These are phyloP conservation scores for Eupithecia exiguata DNA, from an alignment of 2,888 invertebrate species.

Conservation along the genomic window DNA sequence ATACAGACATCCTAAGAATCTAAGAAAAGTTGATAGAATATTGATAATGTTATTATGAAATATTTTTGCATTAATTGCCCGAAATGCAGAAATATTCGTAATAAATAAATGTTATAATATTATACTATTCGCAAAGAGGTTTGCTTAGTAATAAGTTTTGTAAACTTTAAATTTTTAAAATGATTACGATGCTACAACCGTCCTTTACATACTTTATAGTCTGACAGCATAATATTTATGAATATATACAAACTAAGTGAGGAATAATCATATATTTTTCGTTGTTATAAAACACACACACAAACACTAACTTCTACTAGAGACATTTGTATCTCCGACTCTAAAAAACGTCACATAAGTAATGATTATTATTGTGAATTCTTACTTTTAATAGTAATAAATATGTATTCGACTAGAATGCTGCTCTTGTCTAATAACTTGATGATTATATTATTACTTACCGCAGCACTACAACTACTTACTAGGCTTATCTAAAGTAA, in stretches of 20 bases:
- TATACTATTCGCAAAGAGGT: constrained; percentile 51
- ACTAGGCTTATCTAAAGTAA: not conserved
- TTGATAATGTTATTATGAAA: constrained; percentile 31
- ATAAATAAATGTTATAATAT: constrained; percentile 16
- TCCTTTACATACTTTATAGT: constrained; percentile 52
- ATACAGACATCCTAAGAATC: constrained; percentile 32
- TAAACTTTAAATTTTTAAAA: constrained; percentile 33
- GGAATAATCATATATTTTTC: constrained; percentile 7
- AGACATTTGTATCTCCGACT: not conserved
- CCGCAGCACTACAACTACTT: not conserved
- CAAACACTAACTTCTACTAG: not conserved
- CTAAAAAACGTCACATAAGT: not conserved
- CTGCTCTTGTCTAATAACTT: not conserved
- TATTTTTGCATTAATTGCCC: constrained; percentile 79
- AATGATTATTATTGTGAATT: not conserved
- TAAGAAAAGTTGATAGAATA: constrained; percentile 5
- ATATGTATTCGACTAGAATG: not conserved
- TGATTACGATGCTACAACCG: constrained; percentile 6
- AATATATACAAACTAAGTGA: constrained; percentile 22
- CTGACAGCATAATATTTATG: constrained; percentile 54
- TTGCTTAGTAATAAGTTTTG: constrained; percentile 49
- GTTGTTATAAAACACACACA: constrained; percentile 13
- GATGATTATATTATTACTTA: not conserved
- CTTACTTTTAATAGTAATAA: not conserved
- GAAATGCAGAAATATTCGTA: constrained; percentile 66